Percentiles rank a stretch among this genome's conserved stretches.
Evolutionary conservation across 2,113 vertebrate species (phyloP).

Genomic region (Hoplias malabaricus): DNA sequence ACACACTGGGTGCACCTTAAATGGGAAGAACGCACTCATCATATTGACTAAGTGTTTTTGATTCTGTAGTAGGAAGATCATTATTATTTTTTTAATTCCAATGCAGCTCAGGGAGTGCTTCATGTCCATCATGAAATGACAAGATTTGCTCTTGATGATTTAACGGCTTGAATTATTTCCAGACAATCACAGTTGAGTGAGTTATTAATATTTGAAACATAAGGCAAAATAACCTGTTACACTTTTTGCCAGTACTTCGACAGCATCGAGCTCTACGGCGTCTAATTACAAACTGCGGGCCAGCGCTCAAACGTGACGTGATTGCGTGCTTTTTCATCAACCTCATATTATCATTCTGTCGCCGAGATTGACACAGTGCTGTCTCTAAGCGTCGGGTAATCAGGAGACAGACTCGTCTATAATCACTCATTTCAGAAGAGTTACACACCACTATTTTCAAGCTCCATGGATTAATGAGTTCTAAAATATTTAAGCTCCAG

Average conservation of each 20-base stretch:
- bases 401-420: neutral
- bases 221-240: neutral
- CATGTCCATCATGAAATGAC: neutral
- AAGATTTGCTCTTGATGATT: neutral
- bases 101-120: neutral
- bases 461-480: neutral
- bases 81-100: too few species aligned
- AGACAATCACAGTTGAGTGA: neutral
- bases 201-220: neutral
- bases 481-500: neutral
- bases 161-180: neutral
- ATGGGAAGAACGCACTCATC: too few species aligned
- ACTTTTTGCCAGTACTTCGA: neutral
- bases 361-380: neutral
- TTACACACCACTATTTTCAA: constrained; percentile 2
- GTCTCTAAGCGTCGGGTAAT: neutral
- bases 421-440: constrained; percentile 3
- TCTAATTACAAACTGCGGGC: neutral
- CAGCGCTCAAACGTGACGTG: neutral
- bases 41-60: too few species aligned
- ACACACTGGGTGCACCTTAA: too few species aligned
- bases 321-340: constrained; percentile 25
- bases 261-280: constrained; percentile 15
- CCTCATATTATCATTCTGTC: constrained; percentile 28
- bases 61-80: too few species aligned